Evolutionary conservation across 1,140 invertebrate species (phyloP).

Genomic region (Anastatus disparis): DNA sequence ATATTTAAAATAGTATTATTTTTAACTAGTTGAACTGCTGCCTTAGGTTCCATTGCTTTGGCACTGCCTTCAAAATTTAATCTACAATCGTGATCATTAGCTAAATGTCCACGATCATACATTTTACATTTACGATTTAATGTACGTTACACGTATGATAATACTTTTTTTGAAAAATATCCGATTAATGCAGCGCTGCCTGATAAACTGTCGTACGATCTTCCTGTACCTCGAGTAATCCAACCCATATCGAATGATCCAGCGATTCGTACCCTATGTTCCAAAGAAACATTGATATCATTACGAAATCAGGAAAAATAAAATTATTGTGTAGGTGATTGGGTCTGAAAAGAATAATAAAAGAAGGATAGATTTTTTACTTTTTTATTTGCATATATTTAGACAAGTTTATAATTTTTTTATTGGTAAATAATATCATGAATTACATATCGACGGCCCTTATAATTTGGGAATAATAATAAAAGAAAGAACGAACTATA

Average conservation of each 20-base stretch:
- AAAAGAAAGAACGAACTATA: neutral
- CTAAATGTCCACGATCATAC: slow-evolving; percentile 31
- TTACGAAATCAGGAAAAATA: slow-evolving; percentile 11
- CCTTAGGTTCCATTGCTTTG: slow-evolving; percentile 24
- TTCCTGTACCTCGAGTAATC: slow-evolving; percentile 14
- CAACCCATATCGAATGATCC: slow-evolving; percentile 42
- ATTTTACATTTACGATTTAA: slow-evolving; percentile 34
- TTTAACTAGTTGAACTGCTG: slow-evolving; percentile 15
- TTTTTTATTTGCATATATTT: neutral
- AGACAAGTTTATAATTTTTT: too few relatives aligned
- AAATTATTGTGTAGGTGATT: slow-evolving; percentile 16
- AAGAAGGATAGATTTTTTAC: neutral
- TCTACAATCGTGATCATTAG: slow-evolving; percentile 39
- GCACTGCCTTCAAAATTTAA: slow-evolving; percentile 36
- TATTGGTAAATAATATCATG: too few relatives aligned
- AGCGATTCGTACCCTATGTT: slow-evolving; percentile 14
- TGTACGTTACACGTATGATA: slow-evolving; percentile 18
- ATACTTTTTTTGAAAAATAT: slow-evolving; percentile 6
- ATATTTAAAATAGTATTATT: slow-evolving; percentile 34
- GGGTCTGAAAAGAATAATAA: slow-evolving; percentile 20
- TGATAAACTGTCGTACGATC: slow-evolving; percentile 23
- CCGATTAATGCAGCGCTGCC: slow-evolving; percentile 12
- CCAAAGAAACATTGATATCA: neutral
- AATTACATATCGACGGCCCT: too few relatives aligned
- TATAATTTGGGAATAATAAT: neutral